These are phyloP conservation scores for Metellina segmentata DNA, from an alignment of 2,888 invertebrate species.

Conservation along the genomic window DNA sequence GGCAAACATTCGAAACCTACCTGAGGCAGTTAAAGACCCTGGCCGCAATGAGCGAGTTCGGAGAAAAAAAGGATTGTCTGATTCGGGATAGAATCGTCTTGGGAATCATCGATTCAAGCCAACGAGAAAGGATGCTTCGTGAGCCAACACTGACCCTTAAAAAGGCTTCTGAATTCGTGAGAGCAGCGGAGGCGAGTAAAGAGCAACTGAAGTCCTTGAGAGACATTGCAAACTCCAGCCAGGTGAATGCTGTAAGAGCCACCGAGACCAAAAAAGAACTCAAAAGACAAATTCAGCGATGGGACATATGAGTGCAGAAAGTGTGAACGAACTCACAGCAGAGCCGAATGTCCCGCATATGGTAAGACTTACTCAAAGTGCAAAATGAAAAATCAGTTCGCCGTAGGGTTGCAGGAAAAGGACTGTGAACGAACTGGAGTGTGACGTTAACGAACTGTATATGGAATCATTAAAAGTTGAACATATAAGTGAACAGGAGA, in stretches of 20 bases:
- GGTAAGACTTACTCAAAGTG: slow-evolving; percentile 14
- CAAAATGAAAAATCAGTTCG: slow-evolving; percentile 38
- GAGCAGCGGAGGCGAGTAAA: not conserved
- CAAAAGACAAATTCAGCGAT: not conserved
- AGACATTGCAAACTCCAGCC: too few species aligned
- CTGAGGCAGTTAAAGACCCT: slow-evolving; percentile 23
- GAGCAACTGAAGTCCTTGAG: not conserved
- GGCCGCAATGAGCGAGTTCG: slow-evolving; percentile 19
- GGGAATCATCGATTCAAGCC: not conserved
- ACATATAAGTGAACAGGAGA: not conserved
- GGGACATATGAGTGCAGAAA: not conserved
- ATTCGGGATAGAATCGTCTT: slow-evolving; percentile 29
- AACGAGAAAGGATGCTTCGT: slow-evolving; percentile 13
- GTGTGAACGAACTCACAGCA: slow-evolving; percentile 3
- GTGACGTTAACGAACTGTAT: not conserved
- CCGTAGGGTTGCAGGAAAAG: not conserved
- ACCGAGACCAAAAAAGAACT: not conserved
- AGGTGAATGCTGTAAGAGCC: not conserved
- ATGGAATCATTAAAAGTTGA: not conserved
- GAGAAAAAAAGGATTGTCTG: not conserved
- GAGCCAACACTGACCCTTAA: not conserved
- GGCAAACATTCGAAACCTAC: slow-evolving; percentile 24
- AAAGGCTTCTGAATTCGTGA: slow-evolving; percentile 12
- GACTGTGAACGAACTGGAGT: not conserved
- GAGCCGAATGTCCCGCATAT: slow-evolving; percentile 23